Base-by-base conservation (phyloP, 2,888 invertebrate species). In the Melitaea athalia region DNA sequence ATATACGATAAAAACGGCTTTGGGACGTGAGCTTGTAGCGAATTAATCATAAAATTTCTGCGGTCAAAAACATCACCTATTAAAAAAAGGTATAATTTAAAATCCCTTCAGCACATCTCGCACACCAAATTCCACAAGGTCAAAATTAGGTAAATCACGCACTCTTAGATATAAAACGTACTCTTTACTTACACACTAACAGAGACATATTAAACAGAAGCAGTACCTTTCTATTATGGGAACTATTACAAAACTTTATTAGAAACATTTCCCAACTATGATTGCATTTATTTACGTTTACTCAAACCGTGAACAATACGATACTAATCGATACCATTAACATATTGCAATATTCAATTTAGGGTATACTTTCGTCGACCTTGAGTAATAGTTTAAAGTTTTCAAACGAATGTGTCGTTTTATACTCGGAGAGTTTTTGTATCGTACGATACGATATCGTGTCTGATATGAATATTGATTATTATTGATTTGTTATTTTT, bases 281-380 rank as follows among this genome's bases (percentile, higher is more conserved):
- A 66, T 69, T 65, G 71, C 69, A 33, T 66, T 61, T 63, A 61
- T 55, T 55, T 33, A 14, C 52, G 53, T 69, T 72, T 68, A 69
- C 69, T 66, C 64, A 52, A 72, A 68, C 57, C 67, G 59, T 68
- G 66, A 68, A 74, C 65, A 71, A 68, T 55, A 14, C 53, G 67
- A 66, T 72, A 68, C 59, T 69, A 72, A 73, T 68, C 50, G 69
- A 55, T 55, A 68, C 50, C 60, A 63, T 67, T 67, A 69, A 64
- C 63, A 14, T 61, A 63, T 73, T 69, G 61, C 55, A 67, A 71
- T 59, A 59, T 55, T 33, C 52, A 63, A 61, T 50, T 17, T 60
- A 60, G 49, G 42, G 52, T 55, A 69, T 57, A 71, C 72, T 72
- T 74, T 74, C 69, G 52, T 68, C 66, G 68, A 66, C 74, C 72